These are phyloP conservation scores for Cordilura impudica DNA, from an alignment of 2,888 invertebrate species.

Conservation along the genomic window DNA sequence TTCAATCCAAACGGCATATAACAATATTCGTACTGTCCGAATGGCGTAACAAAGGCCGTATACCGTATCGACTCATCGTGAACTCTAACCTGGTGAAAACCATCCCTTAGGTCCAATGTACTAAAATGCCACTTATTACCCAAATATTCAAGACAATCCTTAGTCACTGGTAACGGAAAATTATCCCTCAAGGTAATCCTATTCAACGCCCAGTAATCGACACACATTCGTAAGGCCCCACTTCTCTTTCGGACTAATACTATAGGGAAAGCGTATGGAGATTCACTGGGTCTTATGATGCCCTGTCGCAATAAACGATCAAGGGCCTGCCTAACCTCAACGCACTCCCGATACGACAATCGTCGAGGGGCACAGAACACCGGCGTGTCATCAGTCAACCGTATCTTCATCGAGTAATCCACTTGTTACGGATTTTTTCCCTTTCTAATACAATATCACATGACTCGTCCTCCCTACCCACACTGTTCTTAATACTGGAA, in stretches of 20 bases:
- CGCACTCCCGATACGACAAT: conserved; percentile 4
- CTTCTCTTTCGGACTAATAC: not conserved
- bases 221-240: conserved; percentile 11
- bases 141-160: conserved; percentile 16
- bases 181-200: no score
- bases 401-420: conserved; percentile 10
- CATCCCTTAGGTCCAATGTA: conserved; percentile 1
- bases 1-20: not conserved
- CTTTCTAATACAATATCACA: not conserved
- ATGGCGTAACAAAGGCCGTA: not conserved
- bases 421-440: not conserved
- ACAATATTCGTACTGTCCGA: conserved; percentile 14
- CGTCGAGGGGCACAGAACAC: not conserved
- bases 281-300: no score
- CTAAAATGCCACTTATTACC: conserved; percentile 5
- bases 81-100: conserved; percentile 13
- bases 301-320: no score
- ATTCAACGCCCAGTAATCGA: conserved; percentile 8
- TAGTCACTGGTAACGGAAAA: not conserved
- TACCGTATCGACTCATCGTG: not conserved
- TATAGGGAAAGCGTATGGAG: no score
- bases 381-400: not conserved
- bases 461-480: no score
- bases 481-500: not conserved
- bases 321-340: not conserved